Base-by-base conservation (phyloP, 2,888 invertebrate genomes). In the Drosophila sordidula region DNA sequence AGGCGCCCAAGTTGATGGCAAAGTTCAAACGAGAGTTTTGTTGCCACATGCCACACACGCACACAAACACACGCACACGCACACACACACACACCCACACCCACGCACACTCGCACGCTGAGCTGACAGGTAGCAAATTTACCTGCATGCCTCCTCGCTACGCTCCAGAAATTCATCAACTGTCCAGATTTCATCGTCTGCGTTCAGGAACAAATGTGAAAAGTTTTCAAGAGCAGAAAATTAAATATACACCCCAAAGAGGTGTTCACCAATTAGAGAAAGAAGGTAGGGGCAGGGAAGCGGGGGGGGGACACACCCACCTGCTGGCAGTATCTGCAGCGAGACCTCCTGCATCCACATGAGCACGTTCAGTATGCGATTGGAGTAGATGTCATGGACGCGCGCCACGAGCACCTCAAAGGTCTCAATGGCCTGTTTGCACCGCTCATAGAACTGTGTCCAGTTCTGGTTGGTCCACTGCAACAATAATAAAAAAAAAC, bases 311-410 rank as follows among this genome's bases (percentile, higher is more conserved):
- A 0, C 36, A 50, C 34, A 51, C 71, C 41, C 32, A 72, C 93
- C 93, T 91, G 95, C 95, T 11, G 98, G 98, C 58, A 98, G 92
- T 45, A 95, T 94, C 79, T 97, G 95, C 52, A 98, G 93, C 0
- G 95, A 94, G n/a, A 97, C 95, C 54, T 95, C 95, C 90, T 97
- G 96, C 97, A 98, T 98, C 73, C 96, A 96, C 65, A 95, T 94
- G 32, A 98, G 93, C 32, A 98, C 97, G 89, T 97, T 96, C 63
- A 98, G 94, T 76, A 98, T 98, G 88, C 98, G 95, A 91, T 98
- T 98, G 4, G 95, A 95, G 89, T 98, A 97, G 65, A 98, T 96
- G 90, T 98, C 98, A 85, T 97, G 97, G 4, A 98, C 96, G 78
- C 97, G 94, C 12, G 95, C 95, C 8, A 95, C 94, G 78, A 95